A percentile compares a stretch with the other conserved stretches of the same genome.
phyloP scores from a whole-genome alignment of 2,113 vertebrate genomes.

The Limnothrissa miodon region DNA sequence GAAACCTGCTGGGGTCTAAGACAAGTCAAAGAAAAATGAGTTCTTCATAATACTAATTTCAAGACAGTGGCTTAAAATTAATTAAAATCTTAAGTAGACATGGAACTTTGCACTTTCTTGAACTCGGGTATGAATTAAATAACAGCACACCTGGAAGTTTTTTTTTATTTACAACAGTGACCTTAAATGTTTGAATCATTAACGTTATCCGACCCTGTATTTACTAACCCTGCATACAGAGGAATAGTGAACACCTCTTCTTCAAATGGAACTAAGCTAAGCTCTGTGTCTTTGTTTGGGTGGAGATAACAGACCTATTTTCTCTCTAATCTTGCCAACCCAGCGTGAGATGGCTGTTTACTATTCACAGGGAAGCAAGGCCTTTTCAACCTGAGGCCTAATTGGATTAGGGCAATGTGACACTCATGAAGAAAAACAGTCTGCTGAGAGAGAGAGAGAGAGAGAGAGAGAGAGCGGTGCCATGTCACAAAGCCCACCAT shows the following conservation, averaged over 20 bases:
- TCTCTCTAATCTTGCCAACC: constrained; percentile 33
- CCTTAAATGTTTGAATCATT: not conserved
- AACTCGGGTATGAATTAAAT: not conserved
- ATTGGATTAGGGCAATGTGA: constrained; percentile 41
- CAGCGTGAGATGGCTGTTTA: constrained; percentile 35
- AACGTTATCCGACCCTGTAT: not conserved
- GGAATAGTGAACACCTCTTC: constrained; percentile 1
- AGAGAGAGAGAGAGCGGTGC: not conserved
- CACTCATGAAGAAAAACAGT: constrained; percentile 14
- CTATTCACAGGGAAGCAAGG: constrained; percentile 7
- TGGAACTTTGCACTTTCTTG: not conserved
- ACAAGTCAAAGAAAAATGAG: not conserved
- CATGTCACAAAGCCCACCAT: not conserved
- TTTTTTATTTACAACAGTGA: not conserved
- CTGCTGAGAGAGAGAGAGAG: constrained; percentile 4
- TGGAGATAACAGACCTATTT: constrained; percentile 32
- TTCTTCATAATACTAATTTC: not conserved
- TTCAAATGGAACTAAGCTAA: constrained; percentile 10
- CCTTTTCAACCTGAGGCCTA: constrained; percentile 18
- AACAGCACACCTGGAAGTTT: not conserved
- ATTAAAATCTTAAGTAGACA: not conserved
- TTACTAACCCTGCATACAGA: not conserved
- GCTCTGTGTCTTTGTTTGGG: constrained; percentile 22
- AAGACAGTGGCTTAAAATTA: not conserved
- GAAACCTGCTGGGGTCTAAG: not conserved